Percentiles rank a stretch among this genome's conserved stretches.
These are phyloP conservation scores for Drosophila gunungcola DNA, from an alignment of 1,140 invertebrate genomes.

Conservation along the genomic window DNA sequence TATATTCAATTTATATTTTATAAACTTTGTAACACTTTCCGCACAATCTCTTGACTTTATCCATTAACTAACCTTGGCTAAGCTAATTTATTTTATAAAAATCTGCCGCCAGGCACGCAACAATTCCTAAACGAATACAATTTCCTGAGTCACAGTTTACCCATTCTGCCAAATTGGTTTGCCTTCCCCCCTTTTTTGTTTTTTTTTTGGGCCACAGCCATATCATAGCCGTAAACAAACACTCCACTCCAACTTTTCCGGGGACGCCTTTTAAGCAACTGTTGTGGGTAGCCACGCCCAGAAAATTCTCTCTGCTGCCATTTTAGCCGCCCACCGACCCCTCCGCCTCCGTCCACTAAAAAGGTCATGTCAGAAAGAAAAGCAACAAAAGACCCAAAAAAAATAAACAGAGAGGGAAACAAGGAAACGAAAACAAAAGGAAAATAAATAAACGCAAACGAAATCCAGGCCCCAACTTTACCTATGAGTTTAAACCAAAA, in stretches of 20 bases:
- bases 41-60: neutral
- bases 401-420: neutral
- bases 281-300: conserved; percentile 64
- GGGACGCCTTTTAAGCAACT: conserved; percentile 34
- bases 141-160: conserved; percentile 29
- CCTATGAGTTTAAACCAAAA: conserved; percentile 65
- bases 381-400: conserved; percentile 28
- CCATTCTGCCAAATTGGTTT: conserved; percentile 9
- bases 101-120: conserved; percentile 25
- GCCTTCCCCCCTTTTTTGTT: neutral
- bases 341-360: conserved; percentile 25
- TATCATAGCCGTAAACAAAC: conserved; percentile 54
- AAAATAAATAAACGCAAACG: conserved; percentile 48
- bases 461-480: conserved; percentile 63
- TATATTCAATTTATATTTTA: neutral
- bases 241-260: conserved; percentile 21
- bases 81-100: conserved; percentile 19
- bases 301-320: conserved; percentile 53
- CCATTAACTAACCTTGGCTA: conserved; percentile 13
- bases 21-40: neutral
- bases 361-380: conserved; percentile 68
- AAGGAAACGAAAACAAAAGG: conserved; percentile 33
- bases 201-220: neutral
- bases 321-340: neutral
- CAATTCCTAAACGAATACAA: conserved; percentile 13